Evolutionary conservation across 2,888 invertebrate species (phyloP).

Genomic region (Abrostola triplasia): DNA sequence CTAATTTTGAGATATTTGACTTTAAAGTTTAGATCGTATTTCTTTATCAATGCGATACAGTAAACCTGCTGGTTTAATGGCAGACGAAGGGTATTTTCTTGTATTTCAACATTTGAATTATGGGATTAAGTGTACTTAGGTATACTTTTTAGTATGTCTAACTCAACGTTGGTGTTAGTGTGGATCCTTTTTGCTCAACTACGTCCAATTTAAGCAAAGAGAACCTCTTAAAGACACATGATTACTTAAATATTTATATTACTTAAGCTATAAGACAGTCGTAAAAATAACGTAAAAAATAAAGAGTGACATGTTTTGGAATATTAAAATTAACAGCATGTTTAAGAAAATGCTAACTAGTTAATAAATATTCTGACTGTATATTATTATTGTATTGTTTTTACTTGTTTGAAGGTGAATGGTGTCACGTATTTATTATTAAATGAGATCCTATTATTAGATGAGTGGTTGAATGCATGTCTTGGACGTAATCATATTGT

Average conservation of each 20-base stretch:
- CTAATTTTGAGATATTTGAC: no score
- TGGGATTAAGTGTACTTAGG: no score
- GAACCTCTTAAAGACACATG: constrained; percentile 11
- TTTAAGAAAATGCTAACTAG: constrained; percentile 11
- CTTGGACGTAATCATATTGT: background rate
- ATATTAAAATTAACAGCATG: constrained; percentile 18
- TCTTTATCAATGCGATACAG: no score
- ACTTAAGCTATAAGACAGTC: constrained; percentile 16
- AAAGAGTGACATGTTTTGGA: constrained; percentile 12
- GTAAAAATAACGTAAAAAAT: constrained; percentile 22
- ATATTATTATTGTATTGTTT: constrained; percentile 11
- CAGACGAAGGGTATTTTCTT: no score
- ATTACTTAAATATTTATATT: constrained; percentile 8
- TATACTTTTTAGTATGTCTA: no score
- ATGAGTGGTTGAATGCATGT: background rate
- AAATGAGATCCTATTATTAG: background rate
- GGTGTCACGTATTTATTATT: constrained; percentile 8
- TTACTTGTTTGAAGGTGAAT: constrained; percentile 17
- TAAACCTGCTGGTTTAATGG: no score
- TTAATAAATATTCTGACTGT: constrained; percentile 8
- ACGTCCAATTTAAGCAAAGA: constrained; percentile 1
- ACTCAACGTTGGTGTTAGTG: no score
- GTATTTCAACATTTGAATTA: no score
- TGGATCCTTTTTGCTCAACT: no score
- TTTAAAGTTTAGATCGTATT: no score